Base-by-base conservation (phyloP, 2,113 vertebrate species). In the Petroica traversi region DNA sequence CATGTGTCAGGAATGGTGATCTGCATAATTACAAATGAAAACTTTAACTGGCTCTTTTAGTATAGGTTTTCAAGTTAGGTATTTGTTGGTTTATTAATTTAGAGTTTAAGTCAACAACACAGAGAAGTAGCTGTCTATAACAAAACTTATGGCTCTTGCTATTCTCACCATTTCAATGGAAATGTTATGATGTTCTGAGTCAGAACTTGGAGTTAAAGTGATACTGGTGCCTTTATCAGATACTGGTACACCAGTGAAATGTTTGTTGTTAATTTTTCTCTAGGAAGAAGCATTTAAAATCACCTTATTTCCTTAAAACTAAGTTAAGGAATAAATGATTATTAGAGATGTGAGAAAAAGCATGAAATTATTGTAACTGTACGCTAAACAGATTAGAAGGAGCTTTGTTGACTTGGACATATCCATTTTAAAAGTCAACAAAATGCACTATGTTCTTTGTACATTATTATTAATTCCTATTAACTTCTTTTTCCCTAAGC, bases 401-500 rank as follows among this genome's bases (percentile, higher is more conserved):
- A 82, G 28, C 28, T 90, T 92, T 77, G 40, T 55, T 92, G 54
- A 55, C 46, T 83, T 87, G 43, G 55, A 93, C 76, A 94, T 76
- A 58, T 5, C 3, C 14, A 34, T 94, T 94, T 94, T 59, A 74
- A 66, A 92, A 93, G 82, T 95, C 92, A 92, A 52, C 46, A 71
- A 77, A 95, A 71, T 85, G 33, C 46, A 31, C 71, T 82, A 19
- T 58, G 58, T 73, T 83, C 88, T 77, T 82, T 59, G 43, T 68
- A 61, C 67, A 48, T 88, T 74, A 68, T 66, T 91, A 59, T 82
- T 85, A 95, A 88, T 88, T 93, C 41, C 49, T 82, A 28, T 76
- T 92, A 85, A 89, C 78, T 80, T 79, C 33, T 72, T 93, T 94
- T 93, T 73, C 75, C 67, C 54, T 55, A 45, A 95, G 51, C 31